phyloP scores from a whole-genome alignment of 2,888 invertebrate genomes.

The Elmis aenea region DNA sequence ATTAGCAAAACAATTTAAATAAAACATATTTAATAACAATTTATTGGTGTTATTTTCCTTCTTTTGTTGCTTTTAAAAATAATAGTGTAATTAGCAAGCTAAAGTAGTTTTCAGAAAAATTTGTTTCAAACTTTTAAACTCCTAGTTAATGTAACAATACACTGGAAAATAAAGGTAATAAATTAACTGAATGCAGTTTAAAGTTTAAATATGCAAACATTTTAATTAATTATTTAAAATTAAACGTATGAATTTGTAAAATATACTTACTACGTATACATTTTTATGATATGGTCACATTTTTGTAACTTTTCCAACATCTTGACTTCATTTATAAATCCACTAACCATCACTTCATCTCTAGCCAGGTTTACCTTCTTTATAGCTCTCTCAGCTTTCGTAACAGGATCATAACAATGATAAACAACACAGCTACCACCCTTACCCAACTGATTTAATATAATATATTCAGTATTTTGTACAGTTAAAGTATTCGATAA shows the following conservation, averaged over 20 bases:
- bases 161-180: too few species aligned
- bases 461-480: constrained; percentile 67
- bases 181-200: too few species aligned
- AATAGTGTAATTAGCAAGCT: too few species aligned
- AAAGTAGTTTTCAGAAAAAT: too few species aligned
- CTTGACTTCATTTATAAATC: constrained; percentile 86
- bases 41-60: too few species aligned
- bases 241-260: not conserved
- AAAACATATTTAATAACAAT: too few species aligned
- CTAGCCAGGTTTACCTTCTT: constrained; percentile 78
- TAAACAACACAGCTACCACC: constrained; percentile 90
- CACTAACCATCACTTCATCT: constrained; percentile 66
- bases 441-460: constrained; percentile 71
- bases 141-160: too few species aligned
- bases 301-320: constrained; percentile 76
- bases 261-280: constrained; percentile 78
- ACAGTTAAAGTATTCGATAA: constrained; percentile 54
- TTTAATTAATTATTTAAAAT: too few species aligned
- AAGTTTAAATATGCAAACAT: not conserved
- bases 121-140: too few species aligned
- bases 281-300: constrained; percentile 74
- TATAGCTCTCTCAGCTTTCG: constrained; percentile 61
- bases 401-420: constrained; percentile 61
- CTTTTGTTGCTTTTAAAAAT: too few species aligned
- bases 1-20: too few species aligned